Percentiles rank a stretch among this genome's conserved stretches.
Evolutionary conservation across 2,797 vertebrate genomes (phyloP).

Genomic region (Pelodytes ibericus): DNA sequence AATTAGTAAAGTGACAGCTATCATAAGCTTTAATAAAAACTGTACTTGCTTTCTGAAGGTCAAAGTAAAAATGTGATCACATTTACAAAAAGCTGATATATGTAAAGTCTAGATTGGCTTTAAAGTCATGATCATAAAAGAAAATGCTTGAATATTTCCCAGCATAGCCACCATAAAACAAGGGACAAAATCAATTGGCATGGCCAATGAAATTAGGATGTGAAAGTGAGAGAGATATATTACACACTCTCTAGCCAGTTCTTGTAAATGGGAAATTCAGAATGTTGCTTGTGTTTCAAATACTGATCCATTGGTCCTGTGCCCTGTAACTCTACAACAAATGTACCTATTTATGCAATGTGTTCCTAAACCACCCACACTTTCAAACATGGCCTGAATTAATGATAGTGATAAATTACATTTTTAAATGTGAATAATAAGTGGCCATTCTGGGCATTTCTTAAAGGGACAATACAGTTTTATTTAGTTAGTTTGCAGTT

Average conservation of each 20-base stretch:
- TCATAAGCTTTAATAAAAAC: conserved; percentile 46
- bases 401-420: too few relatives aligned
- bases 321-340: neutral
- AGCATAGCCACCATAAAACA: conserved; percentile 43
- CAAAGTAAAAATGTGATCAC: conserved; percentile 47
- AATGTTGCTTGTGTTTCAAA: conserved; percentile 1
- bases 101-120: conserved; percentile 49
- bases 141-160: conserved; percentile 44
- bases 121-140: conserved; percentile 50
- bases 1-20: conserved; percentile 30
- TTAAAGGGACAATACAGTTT: too few relatives aligned
- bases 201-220: conserved; percentile 32
- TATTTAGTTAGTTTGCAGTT: too few relatives aligned
- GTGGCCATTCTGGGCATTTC: too few relatives aligned
- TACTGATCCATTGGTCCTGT: neutral
- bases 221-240: conserved; percentile 24
- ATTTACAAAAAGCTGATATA: conserved; percentile 51
- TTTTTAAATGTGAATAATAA: too few relatives aligned
- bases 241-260: conserved; percentile 19
- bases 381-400: too few relatives aligned
- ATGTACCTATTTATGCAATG: neutral
- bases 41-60: conserved; percentile 45
- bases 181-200: conserved; percentile 42
- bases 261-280: conserved; percentile 44
- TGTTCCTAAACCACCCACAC: too few relatives aligned